Conservation (phyloP, 2,888 invertebrate genomes). For the Lepas anatifera region DNA sequence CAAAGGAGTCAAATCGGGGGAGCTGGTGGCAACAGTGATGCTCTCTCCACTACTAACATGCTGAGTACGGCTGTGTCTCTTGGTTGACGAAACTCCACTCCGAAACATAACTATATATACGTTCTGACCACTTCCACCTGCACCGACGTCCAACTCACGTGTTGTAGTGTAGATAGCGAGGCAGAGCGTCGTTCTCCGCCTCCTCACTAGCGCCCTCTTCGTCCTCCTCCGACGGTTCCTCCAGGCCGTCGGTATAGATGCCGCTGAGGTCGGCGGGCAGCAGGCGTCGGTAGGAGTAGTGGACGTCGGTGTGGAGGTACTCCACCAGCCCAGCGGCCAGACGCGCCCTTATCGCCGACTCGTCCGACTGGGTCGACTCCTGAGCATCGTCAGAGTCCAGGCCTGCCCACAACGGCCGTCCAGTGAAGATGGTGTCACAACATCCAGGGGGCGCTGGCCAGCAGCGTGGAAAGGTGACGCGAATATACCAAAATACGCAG, state of each 20-base stretch:
- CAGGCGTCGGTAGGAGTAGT: neutral
- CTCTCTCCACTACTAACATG: too few relatives aligned
- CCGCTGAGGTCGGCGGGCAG: neutral
- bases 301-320: neutral
- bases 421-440: too few relatives aligned
- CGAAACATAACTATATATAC: too few relatives aligned
- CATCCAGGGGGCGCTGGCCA: too few relatives aligned
- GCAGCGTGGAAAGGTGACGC: too few relatives aligned
- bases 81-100: too few relatives aligned
- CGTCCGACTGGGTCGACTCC: neutral
- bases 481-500: too few relatives aligned
- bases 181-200: neutral
- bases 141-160: neutral
- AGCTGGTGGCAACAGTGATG: too few relatives aligned
- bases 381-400: neutral
- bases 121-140: too few relatives aligned
- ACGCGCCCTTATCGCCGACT: constrained; percentile 32
- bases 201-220: neutral
- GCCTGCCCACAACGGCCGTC: neutral
- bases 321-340: constrained; percentile 41
- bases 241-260: neutral
- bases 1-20: too few relatives aligned
- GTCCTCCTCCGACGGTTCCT: neutral
- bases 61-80: too few relatives aligned
- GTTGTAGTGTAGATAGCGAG: neutral